Base-by-base conservation (phyloP, 2,888 invertebrate species). In the Charanyca ferruginea region DNA sequence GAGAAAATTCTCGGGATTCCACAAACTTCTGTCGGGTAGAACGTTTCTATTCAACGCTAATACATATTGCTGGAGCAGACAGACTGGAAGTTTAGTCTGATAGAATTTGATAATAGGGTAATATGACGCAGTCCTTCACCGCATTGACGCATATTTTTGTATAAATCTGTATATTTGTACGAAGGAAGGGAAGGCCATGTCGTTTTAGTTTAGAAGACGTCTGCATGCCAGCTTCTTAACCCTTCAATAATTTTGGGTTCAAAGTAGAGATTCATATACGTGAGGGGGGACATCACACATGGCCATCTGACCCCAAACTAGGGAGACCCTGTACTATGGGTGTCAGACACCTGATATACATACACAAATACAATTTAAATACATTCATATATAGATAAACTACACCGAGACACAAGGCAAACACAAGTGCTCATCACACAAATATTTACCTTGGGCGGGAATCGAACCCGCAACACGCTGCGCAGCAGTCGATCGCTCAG, bases 1-100 rank as follows among this genome's bases (percentile, higher is more conserved):
- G 76, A 74, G 76, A 75, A 74, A 62, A 76, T 75, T 66, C 70
- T 58, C 41, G n/a, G 47, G 65, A 75, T 70, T 75, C 66, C 54
- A 22, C 13, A 41, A 64, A 70, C 41, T 62, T 65, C 11, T 55
- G 75, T 42, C 42, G 42, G 38, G 51, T 6, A 22, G 42, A 68
- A 62, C 70, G 47, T 70, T 75, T 75, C 65, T 52, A 61, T 75
- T 9, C 25, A 48, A 45, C 49, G 53, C 25, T 63, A 63, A 73
- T 44, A 75, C 58, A 59, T 62, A 70, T 75, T 75, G 59, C 63
- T 48, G n/a, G 35, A 20, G 48, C 48, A 58, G 52, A 32, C 60
- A 42, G 48, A 35, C 54, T 53, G 51, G 41, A 64, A 64, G 25
- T 49, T 22, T 49, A 57, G 53, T 22, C 32, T 57, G 51, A 38